These are phyloP conservation scores for Atta colombica DNA, from an alignment of 1,140 invertebrate genomes.

Conservation along the genomic window DNA sequence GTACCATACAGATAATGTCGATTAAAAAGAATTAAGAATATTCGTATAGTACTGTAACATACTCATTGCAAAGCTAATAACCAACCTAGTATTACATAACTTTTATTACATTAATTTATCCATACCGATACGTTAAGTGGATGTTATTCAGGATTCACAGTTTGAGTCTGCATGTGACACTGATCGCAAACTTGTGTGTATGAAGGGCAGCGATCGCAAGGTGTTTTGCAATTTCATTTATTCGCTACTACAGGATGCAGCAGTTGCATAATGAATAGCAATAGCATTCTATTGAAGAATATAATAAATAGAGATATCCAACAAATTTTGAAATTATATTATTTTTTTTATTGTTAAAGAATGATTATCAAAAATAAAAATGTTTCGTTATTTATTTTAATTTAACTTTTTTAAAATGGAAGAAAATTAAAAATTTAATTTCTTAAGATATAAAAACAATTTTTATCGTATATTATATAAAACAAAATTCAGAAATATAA, in stretches of 20 bases:
- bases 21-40: slow-evolving; percentile 79
- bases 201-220: slow-evolving; percentile 44
- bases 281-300: slow-evolving; percentile 20
- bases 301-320: not conserved
- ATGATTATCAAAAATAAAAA: not conserved
- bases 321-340: not conserved
- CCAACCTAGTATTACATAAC: slow-evolving; percentile 73
- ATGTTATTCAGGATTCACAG: slow-evolving; percentile 63
- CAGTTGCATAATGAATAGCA: slow-evolving; percentile 42
- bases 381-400: not conserved
- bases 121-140: slow-evolving; percentile 72
- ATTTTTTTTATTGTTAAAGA: not conserved
- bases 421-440: not conserved
- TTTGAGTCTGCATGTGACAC: slow-evolving; percentile 56
- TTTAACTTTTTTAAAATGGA: not conserved
- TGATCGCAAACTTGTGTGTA: slow-evolving; percentile 34
- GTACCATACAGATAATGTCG: slow-evolving; percentile 82
- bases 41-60: slow-evolving; percentile 80
- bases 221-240: slow-evolving; percentile 39
- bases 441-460: not conserved
- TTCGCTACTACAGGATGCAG: not conserved
- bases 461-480: not conserved
- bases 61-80: slow-evolving; percentile 80
- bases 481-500: not conserved
- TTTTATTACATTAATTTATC: slow-evolving; percentile 77